Evolutionary conservation across 2,797 vertebrate genomes (phyloP), one percentile per base, ranked within the genome.

Genomic region (Iguana delicatissima): DNA sequence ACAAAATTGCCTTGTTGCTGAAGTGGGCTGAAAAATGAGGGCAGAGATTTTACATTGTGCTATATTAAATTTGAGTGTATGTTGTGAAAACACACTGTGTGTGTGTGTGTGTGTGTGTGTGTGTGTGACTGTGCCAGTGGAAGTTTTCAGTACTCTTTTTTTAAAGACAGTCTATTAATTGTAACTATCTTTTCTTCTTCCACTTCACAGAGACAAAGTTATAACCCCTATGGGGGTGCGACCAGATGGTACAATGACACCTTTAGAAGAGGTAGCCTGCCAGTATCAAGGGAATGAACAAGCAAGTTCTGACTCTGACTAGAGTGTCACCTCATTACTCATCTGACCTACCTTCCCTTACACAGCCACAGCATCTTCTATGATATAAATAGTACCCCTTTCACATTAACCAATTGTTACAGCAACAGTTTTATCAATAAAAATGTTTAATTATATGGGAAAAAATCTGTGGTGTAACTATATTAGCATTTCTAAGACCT

Each of bases 141-240:
- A 90, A 94, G 93, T 90, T 96, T 89, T 92, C 92, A 93, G n/a
- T 92, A 94, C 96, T 93, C 92, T 95, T 96, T 95, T 94, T 86
- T 57, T 42, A 57, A 80, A 22, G 5, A 10, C 82, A 14, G 6
- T 84, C 14, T 67, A 7, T 22, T 42, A 62, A 38, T 16, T 24
- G 22, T 69, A 52, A 55, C n/a, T 77, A 12, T 50, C n/a, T 26
- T 74, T 84, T 2, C 69, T 69, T 8, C 64, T 80, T 73, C 32
- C 29, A 42, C 14, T 77, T 84, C 38, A 29, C 98, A 99, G 99
- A 95, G 98, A 99, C 96, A 98, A 99, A 93, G 95, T 99, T 94
- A 99, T 99, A 96, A 98, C 98, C 85, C 99, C 99, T 55, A 99
- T 99, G 99, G 98, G 98, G 85, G 98, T 99, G 92, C 98, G 97